Percentiles rank a stretch among this genome's conserved stretches.
Evolutionary conservation across 2,888 invertebrate species (phyloP).

Genomic region (Gymnosoma rotundatum): DNA sequence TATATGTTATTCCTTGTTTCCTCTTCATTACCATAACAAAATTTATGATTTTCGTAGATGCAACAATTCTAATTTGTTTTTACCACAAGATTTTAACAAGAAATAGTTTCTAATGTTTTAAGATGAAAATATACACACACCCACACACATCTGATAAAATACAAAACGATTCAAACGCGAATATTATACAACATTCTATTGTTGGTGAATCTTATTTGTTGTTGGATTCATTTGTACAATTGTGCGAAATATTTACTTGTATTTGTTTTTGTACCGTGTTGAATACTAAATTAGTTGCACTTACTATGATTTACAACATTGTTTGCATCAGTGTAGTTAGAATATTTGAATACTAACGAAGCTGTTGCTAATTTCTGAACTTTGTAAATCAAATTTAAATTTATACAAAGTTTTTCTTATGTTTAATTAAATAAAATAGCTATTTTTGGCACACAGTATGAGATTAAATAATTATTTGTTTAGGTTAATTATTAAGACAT

Average conservation of each 20-base stretch:
- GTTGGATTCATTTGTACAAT: neutral
- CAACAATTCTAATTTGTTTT: conserved; percentile 67
- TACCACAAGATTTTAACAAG: conserved; percentile 56
- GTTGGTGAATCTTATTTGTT: neutral
- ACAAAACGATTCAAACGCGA: neutral
- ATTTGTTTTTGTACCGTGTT: conserved; percentile 1
- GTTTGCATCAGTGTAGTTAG: conserved; percentile 44
- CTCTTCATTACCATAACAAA: conserved; percentile 66
- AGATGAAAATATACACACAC: neutral
- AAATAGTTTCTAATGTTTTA: conserved; percentile 17
- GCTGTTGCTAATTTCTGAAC: conserved; percentile 24
- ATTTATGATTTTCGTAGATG: conserved; percentile 56
- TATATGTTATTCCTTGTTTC: conserved; percentile 59
- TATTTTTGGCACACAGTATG: conserved; percentile 19
- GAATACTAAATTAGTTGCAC: conserved; percentile 24
- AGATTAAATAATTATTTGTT: neutral
- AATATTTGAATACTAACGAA: conserved; percentile 34
- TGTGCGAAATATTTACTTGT: neutral
- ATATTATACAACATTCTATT: neutral
- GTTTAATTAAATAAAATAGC: conserved; percentile 18
- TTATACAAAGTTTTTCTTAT: conserved; percentile 24
- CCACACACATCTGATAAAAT: neutral
- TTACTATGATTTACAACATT: conserved; percentile 60
- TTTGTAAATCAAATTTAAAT: conserved; percentile 46
- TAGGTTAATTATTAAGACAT: too few species aligned